Percentiles rank a stretch among this genome's conserved stretches.
These are phyloP conservation scores for Ichneumon xanthorius DNA, from an alignment of 2,888 invertebrate species.

Conservation along the genomic window DNA sequence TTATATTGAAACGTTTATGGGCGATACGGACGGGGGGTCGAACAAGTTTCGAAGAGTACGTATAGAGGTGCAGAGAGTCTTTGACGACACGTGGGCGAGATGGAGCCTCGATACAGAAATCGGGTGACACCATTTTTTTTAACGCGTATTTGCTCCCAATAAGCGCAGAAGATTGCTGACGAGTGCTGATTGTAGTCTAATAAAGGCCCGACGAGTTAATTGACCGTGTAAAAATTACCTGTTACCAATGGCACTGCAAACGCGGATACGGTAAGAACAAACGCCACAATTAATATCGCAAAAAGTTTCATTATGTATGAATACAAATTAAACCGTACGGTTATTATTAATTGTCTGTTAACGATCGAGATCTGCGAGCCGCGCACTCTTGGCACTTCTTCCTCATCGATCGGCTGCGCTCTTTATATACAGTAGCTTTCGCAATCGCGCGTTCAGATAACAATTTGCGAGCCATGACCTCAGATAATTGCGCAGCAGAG, in stretches of 20 bases:
- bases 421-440: background rate
- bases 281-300: background rate
- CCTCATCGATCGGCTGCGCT: background rate
- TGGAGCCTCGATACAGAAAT: background rate
- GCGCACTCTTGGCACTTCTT: background rate
- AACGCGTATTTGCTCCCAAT: background rate
- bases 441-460: background rate
- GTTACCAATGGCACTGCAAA: background rate
- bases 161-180: background rate
- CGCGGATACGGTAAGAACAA: background rate
- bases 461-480: background rate
- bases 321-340: background rate
- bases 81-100: background rate
- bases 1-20: slow-evolving; percentile 41
- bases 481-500: background rate
- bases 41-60: slow-evolving; percentile 2
- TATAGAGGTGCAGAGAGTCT: background rate
- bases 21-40: slow-evolving; percentile 1
- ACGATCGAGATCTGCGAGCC: background rate
- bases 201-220: background rate
- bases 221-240: background rate
- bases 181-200: no score
- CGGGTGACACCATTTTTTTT: background rate
- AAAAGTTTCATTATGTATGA: background rate
- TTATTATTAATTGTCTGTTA: background rate